A percentile compares a stretch with the other conserved stretches of the same genome.
phyloP scores from a whole-genome alignment of 1,140 invertebrate species.

The Tetragonula clypearis region DNA sequence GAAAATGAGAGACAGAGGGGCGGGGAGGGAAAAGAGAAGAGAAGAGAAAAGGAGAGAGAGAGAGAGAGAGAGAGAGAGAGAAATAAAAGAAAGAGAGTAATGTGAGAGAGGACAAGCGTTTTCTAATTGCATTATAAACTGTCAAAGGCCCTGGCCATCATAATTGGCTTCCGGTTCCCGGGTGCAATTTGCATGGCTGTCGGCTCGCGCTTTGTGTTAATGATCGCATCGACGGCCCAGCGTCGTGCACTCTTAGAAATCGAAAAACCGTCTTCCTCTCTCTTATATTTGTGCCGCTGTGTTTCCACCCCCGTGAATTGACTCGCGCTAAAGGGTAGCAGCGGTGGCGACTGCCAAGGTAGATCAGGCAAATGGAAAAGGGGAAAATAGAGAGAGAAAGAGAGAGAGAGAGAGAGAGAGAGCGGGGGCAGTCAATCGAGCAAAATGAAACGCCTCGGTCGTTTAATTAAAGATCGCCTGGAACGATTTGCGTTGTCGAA shows the following conservation, averaged over 20 bases:
- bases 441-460: conserved; percentile 6
- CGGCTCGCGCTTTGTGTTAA: conserved; percentile 41
- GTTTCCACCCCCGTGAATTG: conserved; percentile 31
- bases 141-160: conserved; percentile 43
- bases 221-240: conserved; percentile 44
- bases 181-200: conserved; percentile 51
- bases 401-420: neutral
- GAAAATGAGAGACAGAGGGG: no score
- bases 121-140: conserved; percentile 66
- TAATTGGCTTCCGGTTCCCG: conserved; percentile 50
- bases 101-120: neutral
- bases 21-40: no score
- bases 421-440: neutral
- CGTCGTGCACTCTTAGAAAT: conserved; percentile 44
- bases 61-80: no score
- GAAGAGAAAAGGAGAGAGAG: no score
- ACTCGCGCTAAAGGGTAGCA: conserved; percentile 39
- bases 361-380: conserved; percentile 22
- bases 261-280: conserved; percentile 26
- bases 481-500: conserved; percentile 4
- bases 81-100: neutral
- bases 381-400: neutral
- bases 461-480: conserved; percentile 25
- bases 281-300: conserved; percentile 48
- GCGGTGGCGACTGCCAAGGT: neutral